Conservation (phyloP, 1,140 invertebrate genomes). For the Microvelia longipes region DNA sequence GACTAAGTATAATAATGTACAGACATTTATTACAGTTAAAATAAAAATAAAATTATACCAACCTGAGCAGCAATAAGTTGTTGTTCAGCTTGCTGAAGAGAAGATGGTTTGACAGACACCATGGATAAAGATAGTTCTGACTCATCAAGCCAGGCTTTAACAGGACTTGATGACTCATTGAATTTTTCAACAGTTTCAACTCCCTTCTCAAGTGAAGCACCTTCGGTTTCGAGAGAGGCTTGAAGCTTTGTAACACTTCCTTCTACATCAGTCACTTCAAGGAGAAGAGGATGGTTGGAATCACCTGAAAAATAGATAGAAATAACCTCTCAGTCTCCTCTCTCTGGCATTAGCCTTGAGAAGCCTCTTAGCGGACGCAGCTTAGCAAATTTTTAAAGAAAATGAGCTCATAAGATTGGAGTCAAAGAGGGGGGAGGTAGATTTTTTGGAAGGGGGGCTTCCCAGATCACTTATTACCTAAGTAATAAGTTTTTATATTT, state of each 20-base stretch:
- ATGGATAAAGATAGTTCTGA: conserved; percentile 60
- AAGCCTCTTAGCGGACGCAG: too few species aligned
- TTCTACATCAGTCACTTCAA: neutral
- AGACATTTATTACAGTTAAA: too few species aligned
- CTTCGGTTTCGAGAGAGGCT: conserved; percentile 22
- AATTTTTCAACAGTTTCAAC: conserved; percentile 61
- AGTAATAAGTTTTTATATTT: too few species aligned
- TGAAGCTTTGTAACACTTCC: neutral
- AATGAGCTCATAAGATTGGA: too few species aligned
- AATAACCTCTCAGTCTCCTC: too few species aligned
- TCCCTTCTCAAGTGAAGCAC: conserved; percentile 48
- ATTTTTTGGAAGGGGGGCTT: too few species aligned
- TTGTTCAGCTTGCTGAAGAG: conserved; percentile 62
- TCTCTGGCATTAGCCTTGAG: too few species aligned
- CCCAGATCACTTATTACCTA: too few species aligned
- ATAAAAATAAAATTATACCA: conserved; percentile 1
- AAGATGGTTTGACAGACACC: conserved; percentile 49
- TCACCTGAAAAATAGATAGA: too few species aligned
- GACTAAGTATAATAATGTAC: neutral
- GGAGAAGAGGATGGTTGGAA: neutral
- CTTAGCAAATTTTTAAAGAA: too few species aligned
- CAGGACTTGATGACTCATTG: conserved; percentile 54
- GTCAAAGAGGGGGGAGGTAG: too few species aligned
- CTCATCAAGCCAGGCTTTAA: conserved; percentile 77
- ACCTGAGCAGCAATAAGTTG: conserved; percentile 42